Conservation (phyloP, 2,888 invertebrate genomes). For the Phyllotreta cruciferae region DNA sequence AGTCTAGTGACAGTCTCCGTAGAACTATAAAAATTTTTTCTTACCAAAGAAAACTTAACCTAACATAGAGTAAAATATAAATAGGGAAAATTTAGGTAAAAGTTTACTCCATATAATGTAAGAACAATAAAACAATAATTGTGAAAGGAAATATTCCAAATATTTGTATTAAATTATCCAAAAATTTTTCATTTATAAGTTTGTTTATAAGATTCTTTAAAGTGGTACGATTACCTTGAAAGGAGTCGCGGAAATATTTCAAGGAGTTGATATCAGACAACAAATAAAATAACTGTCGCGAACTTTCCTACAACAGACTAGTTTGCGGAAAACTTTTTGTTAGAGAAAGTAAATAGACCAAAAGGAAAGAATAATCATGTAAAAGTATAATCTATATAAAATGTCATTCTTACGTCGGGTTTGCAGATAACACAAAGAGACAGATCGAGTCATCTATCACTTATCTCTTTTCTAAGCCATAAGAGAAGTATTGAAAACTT, state of each 20-base stretch:
- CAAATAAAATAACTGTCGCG: slow-evolving; percentile 18
- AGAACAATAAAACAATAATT: too few species aligned
- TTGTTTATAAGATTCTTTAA: too few species aligned
- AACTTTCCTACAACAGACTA: slow-evolving; percentile 16
- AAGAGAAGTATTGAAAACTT: slow-evolving; percentile 37
- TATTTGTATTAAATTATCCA: too few species aligned
- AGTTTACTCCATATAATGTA: too few species aligned
- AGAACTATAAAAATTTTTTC: not conserved
- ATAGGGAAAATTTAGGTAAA: too few species aligned
- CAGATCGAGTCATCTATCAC: slow-evolving; percentile 46
- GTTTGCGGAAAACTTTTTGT: slow-evolving; percentile 21
- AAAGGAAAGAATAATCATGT: slow-evolving; percentile 31
- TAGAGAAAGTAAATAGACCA: slow-evolving; percentile 20
- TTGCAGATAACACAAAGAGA: slow-evolving; percentile 41
- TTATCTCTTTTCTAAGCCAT: slow-evolving; percentile 41
- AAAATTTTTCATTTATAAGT: too few species aligned
- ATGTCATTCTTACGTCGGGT: slow-evolving; percentile 36
- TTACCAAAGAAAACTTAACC: not conserved
- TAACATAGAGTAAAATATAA: too few species aligned
- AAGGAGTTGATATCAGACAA: slow-evolving; percentile 8
- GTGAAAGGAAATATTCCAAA: too few species aligned
- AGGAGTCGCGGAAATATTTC: not conserved
- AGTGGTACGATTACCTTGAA: not conserved
- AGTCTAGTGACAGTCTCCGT: slow-evolving; percentile 8
- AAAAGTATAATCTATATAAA: slow-evolving; percentile 33